These are phyloP conservation scores for Tanypteryx hageni DNA, from an alignment of 2,888 invertebrate genomes.

Conservation along the genomic window DNA sequence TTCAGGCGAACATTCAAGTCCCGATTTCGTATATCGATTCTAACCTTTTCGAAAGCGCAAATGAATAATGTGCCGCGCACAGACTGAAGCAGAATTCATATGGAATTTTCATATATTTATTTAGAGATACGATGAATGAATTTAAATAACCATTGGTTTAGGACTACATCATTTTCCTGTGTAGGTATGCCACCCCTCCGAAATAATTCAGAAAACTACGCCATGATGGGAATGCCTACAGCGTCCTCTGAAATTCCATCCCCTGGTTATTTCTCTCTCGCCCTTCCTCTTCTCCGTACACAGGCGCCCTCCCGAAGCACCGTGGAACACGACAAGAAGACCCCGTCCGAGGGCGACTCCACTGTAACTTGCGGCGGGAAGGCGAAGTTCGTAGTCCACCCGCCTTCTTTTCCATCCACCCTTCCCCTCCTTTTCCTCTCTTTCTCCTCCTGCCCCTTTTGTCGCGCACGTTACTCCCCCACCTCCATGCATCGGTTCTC, in stretches of 20 bases:
- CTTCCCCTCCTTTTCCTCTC: neutral
- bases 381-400: conserved; percentile 48
- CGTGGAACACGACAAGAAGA: conserved; percentile 10
- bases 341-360: conserved; percentile 57
- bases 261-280: neutral
- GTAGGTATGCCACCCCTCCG: no score
- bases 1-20: no score
- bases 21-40: no score
- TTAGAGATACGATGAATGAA: no score
- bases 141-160: no score
- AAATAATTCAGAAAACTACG: neutral
- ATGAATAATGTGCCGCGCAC: no score
- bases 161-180: no score
- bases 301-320: conserved; percentile 54
- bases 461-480: neutral
- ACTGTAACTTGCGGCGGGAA: conserved; percentile 47
- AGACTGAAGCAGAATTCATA: no score
- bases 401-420: neutral
- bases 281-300: neutral
- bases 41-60: no score
- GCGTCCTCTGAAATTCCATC: neutral
- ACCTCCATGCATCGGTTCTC: neutral
- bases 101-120: no score
- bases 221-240: neutral
- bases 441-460: neutral